Base-by-base conservation (phyloP, 2,888 invertebrate species). In the Polymixis lichenea region DNA sequence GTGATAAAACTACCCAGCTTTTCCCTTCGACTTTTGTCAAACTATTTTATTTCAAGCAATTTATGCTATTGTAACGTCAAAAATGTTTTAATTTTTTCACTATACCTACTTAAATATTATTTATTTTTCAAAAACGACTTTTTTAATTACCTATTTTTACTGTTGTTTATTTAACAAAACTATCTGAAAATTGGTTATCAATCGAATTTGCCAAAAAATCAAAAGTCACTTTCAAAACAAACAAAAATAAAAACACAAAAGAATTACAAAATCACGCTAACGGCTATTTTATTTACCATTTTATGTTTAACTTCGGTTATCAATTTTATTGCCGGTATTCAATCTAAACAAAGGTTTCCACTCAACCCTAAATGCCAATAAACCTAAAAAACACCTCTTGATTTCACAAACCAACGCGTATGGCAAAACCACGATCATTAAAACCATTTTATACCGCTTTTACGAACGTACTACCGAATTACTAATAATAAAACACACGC, bases 301-400 rank as follows among this genome's bases (percentile, higher is more conserved):
- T 89, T 84, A 78, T 84, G 87, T 88, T 86, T 78, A 87, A 81
- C 85, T 86, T 83, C 51, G 86, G 89, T 90, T 90, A 91, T 91
- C 88, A 91, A 90, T 93, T 95, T 95, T 93, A 95, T 90, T 90
- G 89, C 93, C 89, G 90, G 89, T 91, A 92, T 92, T 90, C 89
- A 89, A 90, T 90, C 91, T 91, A 91, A 94, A 96, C 95, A 95
- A 95, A 94, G 94, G 91, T 94, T 94, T 93, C 91, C 94, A 95
- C 96, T 95, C 92, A 87, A 89, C 89, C 88, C 92, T 93, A 94
- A 94, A 93, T 89, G 93, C 91, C 91, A 92, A 95, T 96, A 95
- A 96, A 96, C 94, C 95, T 91, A 92, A 94, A 87, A 95, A 95
- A 94, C 95, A 96, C 95, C 95, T 94, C 92, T 78, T 88, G 91